Evolutionary conservation across 1,140 invertebrate genomes (phyloP), one percentile per base, ranked within the genome.

Genomic region (Leptinotarsa defecta): DNA sequence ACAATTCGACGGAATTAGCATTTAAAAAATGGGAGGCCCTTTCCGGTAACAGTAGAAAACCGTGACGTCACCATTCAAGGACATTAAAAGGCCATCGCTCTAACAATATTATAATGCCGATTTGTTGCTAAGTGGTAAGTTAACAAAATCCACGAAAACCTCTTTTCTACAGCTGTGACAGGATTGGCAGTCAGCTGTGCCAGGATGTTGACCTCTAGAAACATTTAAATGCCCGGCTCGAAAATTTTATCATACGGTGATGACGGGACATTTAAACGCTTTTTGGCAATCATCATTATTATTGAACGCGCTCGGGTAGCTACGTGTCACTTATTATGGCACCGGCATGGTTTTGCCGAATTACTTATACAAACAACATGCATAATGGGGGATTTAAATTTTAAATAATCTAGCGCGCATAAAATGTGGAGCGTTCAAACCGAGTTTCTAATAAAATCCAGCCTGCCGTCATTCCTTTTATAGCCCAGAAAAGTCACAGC

Each of bases 311-410:
- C 6, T 24, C 20, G 20, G 6, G 20, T 65, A 34, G 13, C 64
- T 15, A 65, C 64, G 64, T 24, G 15, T 65, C 20, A 19, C 20
- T n/a, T 15, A 62, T 62, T 62, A 20, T n/a, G 20, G 61, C 61
- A 62, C 20, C 20, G 20, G 34, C 34, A 43, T 43, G 34, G 34
- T 43, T 43, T 43, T 43, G 34, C 34, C 6, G 52, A 57, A 57
- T 57, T 19, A 57, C 52, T 57, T 57, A 57, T 57, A 57, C 52
- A 19, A 15, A n/a, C n/a, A 20, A 22, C 22, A n/a, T n/a, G 15
- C 64, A 24, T 67, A 22, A 49, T n/a, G 13, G 70, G 70, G 49
- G 49, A 71, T 71, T 71, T 71, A 71, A 71, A 71, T 71, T 71
- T 71, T 71, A 71, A 71, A 71, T 71, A 49, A 24, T 27, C 48